phyloP scores from a whole-genome alignment of 2,113 vertebrate species.

The Hippocampus mohnikei region DNA sequence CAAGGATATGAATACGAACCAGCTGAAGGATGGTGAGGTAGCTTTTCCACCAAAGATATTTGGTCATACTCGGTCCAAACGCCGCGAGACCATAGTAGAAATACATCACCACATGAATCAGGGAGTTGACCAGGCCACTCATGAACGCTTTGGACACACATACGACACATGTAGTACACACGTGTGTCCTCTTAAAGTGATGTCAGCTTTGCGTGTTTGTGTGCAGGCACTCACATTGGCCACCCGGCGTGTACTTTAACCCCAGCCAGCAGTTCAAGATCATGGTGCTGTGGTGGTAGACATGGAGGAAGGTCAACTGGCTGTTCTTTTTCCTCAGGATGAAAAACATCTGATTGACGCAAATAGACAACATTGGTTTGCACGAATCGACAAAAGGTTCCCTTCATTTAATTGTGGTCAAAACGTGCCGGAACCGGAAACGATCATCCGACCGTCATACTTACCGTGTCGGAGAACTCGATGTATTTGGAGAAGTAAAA shows the following conservation, averaged over 20 bases:
- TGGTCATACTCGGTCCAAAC: conserved; percentile 60
- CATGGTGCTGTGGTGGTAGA: conserved; percentile 80
- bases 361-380: neutral
- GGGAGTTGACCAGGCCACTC: conserved; percentile 72
- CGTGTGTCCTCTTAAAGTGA: neutral
- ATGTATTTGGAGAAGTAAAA: conserved; percentile 76
- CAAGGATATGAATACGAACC: conserved; percentile 56
- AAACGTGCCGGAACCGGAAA: neutral
- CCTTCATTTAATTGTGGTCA: neutral
- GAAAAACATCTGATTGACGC: conserved; percentile 74
- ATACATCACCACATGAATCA: conserved; percentile 74
- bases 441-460: conserved; percentile 12
- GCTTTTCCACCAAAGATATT: conserved; percentile 75
- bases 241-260: conserved; percentile 77
- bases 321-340: conserved; percentile 77
- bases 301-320: conserved; percentile 79
- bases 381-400: neutral
- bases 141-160: conserved; percentile 68
- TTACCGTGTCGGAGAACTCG: conserved; percentile 72
- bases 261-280: conserved; percentile 80
- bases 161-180: neutral
- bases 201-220: neutral
- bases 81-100: conserved; percentile 70
- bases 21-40: conserved; percentile 76
- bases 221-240: conserved; percentile 69